Conservation (phyloP, 2,797 vertebrate species). For the Diplodus sargus region DNA sequence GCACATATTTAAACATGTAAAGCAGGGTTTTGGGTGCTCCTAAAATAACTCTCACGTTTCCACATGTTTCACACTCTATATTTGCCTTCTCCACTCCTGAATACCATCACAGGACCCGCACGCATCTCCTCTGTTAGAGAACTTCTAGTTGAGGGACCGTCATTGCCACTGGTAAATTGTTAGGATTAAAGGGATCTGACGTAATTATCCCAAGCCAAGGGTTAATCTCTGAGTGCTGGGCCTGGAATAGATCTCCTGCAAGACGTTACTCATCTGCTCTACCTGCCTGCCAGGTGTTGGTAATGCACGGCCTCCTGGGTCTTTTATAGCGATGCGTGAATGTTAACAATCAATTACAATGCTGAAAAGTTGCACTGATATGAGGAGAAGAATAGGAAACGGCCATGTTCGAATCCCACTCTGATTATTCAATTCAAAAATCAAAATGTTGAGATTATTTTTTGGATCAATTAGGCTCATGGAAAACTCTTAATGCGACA, state of each 20-base stretch:
- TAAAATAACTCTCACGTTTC: not conserved
- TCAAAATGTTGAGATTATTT: not conserved
- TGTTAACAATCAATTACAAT: too few species aligned
- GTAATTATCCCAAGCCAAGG: constrained; percentile 71
- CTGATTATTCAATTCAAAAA: not conserved
- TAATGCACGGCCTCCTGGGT: not conserved
- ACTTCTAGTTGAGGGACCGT: constrained; percentile 2
- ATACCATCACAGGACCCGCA: not conserved
- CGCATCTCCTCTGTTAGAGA: constrained; percentile 5
- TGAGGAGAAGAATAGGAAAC: not conserved
- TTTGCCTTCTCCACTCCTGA: not conserved
- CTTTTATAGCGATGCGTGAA: not conserved
- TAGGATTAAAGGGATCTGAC: constrained; percentile 81
- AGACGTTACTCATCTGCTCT: constrained; percentile 60
- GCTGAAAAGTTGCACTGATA: not conserved
- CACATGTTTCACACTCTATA: not conserved
- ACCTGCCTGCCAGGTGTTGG: constrained; percentile 39
- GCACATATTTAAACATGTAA: not conserved
- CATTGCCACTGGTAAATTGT: constrained; percentile 58
- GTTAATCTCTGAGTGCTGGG: constrained; percentile 80
- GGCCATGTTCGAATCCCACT: not conserved
- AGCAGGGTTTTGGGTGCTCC: not conserved
- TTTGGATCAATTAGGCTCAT: not conserved
- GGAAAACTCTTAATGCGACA: not conserved
- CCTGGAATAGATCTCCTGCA: constrained; percentile 80